A percentile compares a stretch with the other conserved stretches of the same genome.
Evolutionary conservation across 1,140 invertebrate species (phyloP).

Genomic region (Protaetia brevitarsis): DNA sequence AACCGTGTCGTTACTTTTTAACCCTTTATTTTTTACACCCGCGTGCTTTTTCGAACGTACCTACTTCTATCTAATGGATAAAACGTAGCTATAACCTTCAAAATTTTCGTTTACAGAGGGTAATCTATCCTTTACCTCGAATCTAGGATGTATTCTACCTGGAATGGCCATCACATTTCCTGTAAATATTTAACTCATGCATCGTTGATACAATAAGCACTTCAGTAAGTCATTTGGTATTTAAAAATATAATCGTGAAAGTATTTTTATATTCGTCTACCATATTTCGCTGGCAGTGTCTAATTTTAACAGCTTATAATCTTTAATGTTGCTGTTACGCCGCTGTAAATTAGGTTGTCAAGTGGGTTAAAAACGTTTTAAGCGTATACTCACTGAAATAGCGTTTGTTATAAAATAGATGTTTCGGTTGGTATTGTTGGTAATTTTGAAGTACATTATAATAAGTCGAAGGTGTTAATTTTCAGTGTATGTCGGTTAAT

Average conservation of each 20-base stretch:
- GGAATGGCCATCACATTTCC: too few relatives aligned
- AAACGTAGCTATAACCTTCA: not conserved
- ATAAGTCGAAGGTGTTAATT: too few relatives aligned
- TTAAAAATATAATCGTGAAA: not conserved
- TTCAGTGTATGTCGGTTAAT: too few relatives aligned
- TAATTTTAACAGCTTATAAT: slow-evolving; percentile 5
- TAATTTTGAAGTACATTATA: too few relatives aligned
- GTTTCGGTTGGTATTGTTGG: not conserved
- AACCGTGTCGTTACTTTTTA: not conserved
- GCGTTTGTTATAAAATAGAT: not conserved
- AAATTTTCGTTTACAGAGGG: not conserved
- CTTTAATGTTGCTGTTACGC: not conserved
- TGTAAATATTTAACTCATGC: too few relatives aligned
- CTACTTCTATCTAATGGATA: not conserved
- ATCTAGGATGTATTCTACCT: too few relatives aligned
- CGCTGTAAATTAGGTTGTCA: slow-evolving; percentile 6
- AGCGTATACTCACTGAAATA: slow-evolving; percentile 6
- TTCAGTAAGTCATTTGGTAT: not conserved
- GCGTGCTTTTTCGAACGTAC: not conserved
- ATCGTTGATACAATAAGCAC: too few relatives aligned
- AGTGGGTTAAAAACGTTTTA: slow-evolving; percentile 11
- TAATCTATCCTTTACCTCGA: too few relatives aligned
- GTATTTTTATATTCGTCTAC: not conserved
- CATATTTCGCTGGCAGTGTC: not conserved
- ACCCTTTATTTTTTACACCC: not conserved